phyloP scores from a whole-genome alignment of 2,113 vertebrate species.

The Andinoacara biseriatus region DNA sequence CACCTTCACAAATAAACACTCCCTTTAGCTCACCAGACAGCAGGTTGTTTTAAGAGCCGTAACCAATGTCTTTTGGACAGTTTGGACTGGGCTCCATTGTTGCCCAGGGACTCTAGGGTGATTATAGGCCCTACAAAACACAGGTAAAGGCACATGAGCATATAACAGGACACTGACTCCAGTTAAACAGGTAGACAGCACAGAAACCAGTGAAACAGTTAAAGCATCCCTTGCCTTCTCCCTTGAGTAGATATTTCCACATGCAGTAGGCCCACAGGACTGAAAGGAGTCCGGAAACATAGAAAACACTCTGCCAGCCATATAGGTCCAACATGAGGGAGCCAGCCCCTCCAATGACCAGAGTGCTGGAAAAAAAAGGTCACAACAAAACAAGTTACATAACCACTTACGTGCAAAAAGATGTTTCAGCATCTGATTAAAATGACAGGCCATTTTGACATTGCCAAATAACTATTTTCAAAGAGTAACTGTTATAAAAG shows the following conservation, averaged over 20 bases:
- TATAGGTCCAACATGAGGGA: constrained; percentile 92
- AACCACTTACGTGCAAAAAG: not conserved
- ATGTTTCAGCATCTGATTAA: not conserved
- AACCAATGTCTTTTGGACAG: constrained; percentile 88
- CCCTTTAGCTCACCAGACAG: constrained; percentile 87
- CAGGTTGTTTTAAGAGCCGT: constrained; percentile 87
- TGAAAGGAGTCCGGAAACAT: constrained; percentile 88
- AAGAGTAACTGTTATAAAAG: not conserved
- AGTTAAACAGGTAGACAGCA: constrained; percentile 6
- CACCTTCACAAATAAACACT: not conserved
- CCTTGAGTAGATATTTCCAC: constrained; percentile 89
- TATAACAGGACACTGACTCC: constrained; percentile 13
- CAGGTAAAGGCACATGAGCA: constrained; percentile 12
- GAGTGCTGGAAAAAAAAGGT: constrained; percentile 76
- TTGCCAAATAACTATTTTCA: not conserved
- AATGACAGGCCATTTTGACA: not conserved
- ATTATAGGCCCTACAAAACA: constrained; percentile 83
- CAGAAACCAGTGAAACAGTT: not conserved
- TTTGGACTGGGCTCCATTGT: constrained; percentile 78
- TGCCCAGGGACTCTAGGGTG: constrained; percentile 83
- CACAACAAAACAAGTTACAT: constrained; percentile 18
- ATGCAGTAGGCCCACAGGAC: constrained; percentile 92
- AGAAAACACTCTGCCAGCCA: constrained; percentile 94
- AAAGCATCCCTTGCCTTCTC: constrained; percentile 81
- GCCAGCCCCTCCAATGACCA: constrained; percentile 89